Conservation (phyloP, 37 sponge, comb jelly and placozoan species). For the Dysidea cf. avara region DNA sequence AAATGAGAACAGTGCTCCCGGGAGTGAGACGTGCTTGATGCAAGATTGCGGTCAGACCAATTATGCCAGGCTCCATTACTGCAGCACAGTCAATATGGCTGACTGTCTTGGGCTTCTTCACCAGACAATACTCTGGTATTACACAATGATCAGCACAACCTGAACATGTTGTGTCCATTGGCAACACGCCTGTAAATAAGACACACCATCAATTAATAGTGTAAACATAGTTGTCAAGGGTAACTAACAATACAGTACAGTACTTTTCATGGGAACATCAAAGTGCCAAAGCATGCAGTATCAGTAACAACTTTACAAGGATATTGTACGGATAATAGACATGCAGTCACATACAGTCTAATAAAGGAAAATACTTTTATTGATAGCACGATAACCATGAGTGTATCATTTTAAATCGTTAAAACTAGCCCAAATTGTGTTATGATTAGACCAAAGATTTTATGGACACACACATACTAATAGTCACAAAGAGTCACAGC, state of each 20-base stretch:
- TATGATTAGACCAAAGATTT: too few relatives aligned
- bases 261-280: too few relatives aligned
- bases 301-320: too few relatives aligned
- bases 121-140: slow-evolving; percentile 54
- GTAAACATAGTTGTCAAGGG: not conserved
- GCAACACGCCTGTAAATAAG: slow-evolving; percentile 45
- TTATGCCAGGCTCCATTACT: slow-evolving; percentile 50
- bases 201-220: not conserved
- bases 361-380: too few relatives aligned
- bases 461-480: too few relatives aligned
- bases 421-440: too few relatives aligned
- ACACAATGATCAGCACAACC: slow-evolving; percentile 77
- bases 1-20: slow-evolving; percentile 42
- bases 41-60: slow-evolving; percentile 59
- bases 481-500: too few relatives aligned
- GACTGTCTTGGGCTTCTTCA: slow-evolving; percentile 45
- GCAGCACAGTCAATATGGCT: slow-evolving; percentile 59
- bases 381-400: too few relatives aligned
- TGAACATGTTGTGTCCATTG: slow-evolving; percentile 58
- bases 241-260: not conserved
- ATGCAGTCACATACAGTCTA: too few relatives aligned
- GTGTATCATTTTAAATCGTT: too few relatives aligned
- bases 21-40: slow-evolving; percentile 27
- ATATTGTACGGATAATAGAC: too few relatives aligned
- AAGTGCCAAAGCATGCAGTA: too few relatives aligned